phyloP scores from a whole-genome alignment of 2,888 invertebrate species.

The Cryptocephalus primarius region DNA sequence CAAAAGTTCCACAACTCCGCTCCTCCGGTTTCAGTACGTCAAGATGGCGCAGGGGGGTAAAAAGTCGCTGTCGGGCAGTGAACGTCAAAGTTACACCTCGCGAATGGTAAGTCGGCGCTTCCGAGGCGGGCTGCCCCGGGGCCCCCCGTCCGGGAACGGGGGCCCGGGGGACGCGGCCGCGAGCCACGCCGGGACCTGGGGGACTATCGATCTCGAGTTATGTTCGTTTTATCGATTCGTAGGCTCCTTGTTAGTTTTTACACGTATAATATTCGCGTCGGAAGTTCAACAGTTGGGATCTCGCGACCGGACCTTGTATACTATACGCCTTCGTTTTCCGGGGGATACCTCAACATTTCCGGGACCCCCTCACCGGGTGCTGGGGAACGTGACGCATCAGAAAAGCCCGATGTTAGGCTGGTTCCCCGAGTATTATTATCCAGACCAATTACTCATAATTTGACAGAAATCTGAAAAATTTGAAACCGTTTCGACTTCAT shows the following conservation, averaged over 20 bases:
- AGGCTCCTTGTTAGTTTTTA: conserved; percentile 8
- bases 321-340: too few relatives aligned
- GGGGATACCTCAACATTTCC: too few relatives aligned
- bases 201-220: conserved; percentile 15
- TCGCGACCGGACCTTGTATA: neutral
- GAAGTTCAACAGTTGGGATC: conserved; percentile 8
- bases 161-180: neutral
- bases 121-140: too few relatives aligned
- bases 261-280: conserved; percentile 3
- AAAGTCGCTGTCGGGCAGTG: conserved; percentile 17
- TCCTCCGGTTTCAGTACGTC: conserved; percentile 20
- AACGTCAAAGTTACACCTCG: conserved; percentile 28
- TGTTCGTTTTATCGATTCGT: conserved; percentile 13
- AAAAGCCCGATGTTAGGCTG: too few relatives aligned
- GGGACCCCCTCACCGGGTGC: too few relatives aligned
- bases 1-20: conserved; percentile 11
- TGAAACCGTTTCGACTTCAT: too few relatives aligned
- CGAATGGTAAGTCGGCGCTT: conserved; percentile 26
- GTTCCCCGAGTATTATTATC: too few relatives aligned
- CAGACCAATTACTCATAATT: too few relatives aligned
- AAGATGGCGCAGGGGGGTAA: conserved; percentile 31
- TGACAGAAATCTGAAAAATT: too few relatives aligned
- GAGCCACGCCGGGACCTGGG: neutral
- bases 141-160: too few relatives aligned
- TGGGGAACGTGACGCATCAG: too few relatives aligned